Conservation (phyloP, 2,797 vertebrate species). For the Craterocephalus amniculus region DNA sequence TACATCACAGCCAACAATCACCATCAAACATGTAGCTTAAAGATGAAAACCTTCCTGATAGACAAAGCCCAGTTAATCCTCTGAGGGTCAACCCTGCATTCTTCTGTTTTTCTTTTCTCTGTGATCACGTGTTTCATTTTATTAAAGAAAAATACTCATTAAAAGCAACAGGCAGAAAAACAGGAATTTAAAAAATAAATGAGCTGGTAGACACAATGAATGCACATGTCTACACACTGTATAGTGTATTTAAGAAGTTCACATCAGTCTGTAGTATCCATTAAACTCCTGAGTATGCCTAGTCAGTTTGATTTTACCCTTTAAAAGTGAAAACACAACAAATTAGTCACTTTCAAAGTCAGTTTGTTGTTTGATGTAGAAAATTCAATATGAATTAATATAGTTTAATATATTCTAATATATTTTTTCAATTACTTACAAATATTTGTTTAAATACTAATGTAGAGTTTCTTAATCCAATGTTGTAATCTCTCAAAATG, state of each 20-base stretch:
- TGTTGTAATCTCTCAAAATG: no score
- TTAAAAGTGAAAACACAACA: neutral
- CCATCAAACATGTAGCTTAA: neutral
- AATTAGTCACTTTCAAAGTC: neutral
- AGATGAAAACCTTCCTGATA: neutral
- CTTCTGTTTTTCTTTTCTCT: neutral
- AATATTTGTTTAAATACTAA: no score
- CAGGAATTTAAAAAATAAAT: neutral
- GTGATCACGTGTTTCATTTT: constrained; percentile 4
- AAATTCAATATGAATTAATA: no score
- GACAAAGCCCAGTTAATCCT: neutral
- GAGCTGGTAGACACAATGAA: neutral
- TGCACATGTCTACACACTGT: neutral
- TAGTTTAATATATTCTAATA: no score
- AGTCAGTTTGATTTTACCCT: neutral
- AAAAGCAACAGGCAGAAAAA: neutral
- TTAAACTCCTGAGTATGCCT: neutral
- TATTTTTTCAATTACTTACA: no score
- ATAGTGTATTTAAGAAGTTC: neutral
- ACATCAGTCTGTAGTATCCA: neutral
- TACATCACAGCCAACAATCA: neutral
- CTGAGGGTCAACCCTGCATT: neutral
- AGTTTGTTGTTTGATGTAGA: neutral
- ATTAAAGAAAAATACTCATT: neutral
- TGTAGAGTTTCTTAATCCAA: no score